Base-by-base conservation (phyloP, 2,113 vertebrate genomes). In the Tychaedon coryphoeus region DNA sequence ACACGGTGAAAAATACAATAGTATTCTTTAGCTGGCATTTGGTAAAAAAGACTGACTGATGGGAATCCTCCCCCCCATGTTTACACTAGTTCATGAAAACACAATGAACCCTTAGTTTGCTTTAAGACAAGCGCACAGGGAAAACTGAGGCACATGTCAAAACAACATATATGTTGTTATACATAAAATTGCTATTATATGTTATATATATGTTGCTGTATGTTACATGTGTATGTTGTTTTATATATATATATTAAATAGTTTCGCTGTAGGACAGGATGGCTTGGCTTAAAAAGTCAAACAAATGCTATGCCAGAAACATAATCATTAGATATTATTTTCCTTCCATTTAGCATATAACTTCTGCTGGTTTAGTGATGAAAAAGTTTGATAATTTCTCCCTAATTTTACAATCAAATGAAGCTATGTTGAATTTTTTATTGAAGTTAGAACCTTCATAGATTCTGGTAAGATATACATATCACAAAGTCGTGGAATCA, bases 241-340 rank as follows among this genome's bases (percentile, higher is more conserved):
- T 10, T 24, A 16, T 17, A 65, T 2, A 29, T 62, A 72, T 20
- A 73, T 51, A 79, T 93, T 91, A 89, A 93, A 65, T 67, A 92
- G 54, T 89, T 97, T 95, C 88, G 77, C 54, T 96, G 57, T 90
- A 85, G 81, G 69, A 88, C 73, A 86, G 40, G 36, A 70, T 74
- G 51, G n/a, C 71, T 96, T 75, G 69, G 67, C 80, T 88, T 94
- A 90, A 96, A 96, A 87, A 95, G 13, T 45, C 69, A 88, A 74
- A 88, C 58, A 96, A 85, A 91, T 93, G 66, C 23, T 93, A 91
- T 58, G 64, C 81, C 40, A 91, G 73, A 93, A 93, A 92, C 50
- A 77, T 12, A 64, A 89, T 92, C 29, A 74, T 78, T 71, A 93
- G 54, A 58, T 95, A 88, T 62, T 87, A 71, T 93, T 94, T 91